Percentiles rank a stretch among this genome's conserved stretches.
Evolutionary conservation across 1,140 invertebrate species (phyloP).

Genomic region (Drosophila melanica): DNA sequence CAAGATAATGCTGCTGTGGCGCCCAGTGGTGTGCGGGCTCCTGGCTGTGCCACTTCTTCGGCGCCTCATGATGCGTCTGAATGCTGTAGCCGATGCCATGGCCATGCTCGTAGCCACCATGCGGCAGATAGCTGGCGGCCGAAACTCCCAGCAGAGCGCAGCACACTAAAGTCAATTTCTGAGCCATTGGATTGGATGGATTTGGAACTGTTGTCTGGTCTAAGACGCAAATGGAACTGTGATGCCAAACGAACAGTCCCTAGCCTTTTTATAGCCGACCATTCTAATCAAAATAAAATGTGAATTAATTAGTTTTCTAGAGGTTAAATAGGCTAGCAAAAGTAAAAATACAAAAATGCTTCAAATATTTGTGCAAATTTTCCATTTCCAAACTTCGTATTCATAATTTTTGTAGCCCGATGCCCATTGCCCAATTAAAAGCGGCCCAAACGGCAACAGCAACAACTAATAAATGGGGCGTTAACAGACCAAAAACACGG

Average conservation of each 20-base stretch:
- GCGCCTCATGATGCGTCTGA: constrained; percentile 62
- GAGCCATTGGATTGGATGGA: constrained; percentile 39
- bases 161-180: constrained; percentile 48
- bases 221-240: constrained; percentile 59
- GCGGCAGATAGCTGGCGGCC: constrained; percentile 46
- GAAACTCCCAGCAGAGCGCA: constrained; percentile 44
- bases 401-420: constrained; percentile 37
- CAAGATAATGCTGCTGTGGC: constrained; percentile 36
- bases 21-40: constrained; percentile 43
- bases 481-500: constrained; percentile 56
- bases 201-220: constrained; percentile 36
- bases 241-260: constrained; percentile 29
- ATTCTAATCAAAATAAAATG: constrained; percentile 49
- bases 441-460: constrained; percentile 28
- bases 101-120: constrained; percentile 41
- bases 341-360: constrained; percentile 54
- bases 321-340: constrained; percentile 75
- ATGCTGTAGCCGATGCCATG: constrained; percentile 58
- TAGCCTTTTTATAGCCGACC: constrained; percentile 55
- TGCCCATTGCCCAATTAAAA: constrained; percentile 66
- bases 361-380: constrained; percentile 73
- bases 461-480: constrained; percentile 56
- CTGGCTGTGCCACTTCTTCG: constrained; percentile 62
- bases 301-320: constrained; percentile 61
- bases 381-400: constrained; percentile 63